Evolutionary conservation across 2,888 invertebrate species (phyloP).

Genomic region (Tridacna gigas): DNA sequence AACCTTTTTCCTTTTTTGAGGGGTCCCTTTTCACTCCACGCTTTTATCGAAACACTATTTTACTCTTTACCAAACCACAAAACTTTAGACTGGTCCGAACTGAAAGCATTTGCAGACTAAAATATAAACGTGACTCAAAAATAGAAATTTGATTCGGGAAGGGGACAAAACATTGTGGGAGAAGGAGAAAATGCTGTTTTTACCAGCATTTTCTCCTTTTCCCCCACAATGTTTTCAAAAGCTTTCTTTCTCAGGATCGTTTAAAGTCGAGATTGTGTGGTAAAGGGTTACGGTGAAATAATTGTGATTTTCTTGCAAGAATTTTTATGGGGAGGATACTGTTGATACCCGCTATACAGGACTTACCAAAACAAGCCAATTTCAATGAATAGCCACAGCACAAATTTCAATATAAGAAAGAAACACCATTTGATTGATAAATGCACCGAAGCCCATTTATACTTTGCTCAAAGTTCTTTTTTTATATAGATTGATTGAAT

Average conservation of each 20-base stretch:
- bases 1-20: no score
- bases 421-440: no score
- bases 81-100: not conserved
- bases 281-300: not conserved
- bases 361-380: no score
- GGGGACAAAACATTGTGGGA: not conserved
- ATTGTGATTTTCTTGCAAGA: no score
- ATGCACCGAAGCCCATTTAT: no score
- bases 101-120: not conserved
- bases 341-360: no score
- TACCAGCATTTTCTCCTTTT: not conserved
- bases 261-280: not conserved
- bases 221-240: conserved; percentile 1
- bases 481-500: not conserved
- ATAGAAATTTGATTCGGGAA: not conserved
- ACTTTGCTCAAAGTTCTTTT: no score
- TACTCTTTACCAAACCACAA: not conserved
- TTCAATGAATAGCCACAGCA: no score
- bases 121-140: not conserved
- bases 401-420: no score
- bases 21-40: no score
- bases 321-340: no score
- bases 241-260: not conserved
- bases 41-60: no score
- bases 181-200: conserved; percentile 4